These are phyloP conservation scores for Guaruba guarouba DNA, from an alignment of 2,113 vertebrate species.

Conservation along the genomic window DNA sequence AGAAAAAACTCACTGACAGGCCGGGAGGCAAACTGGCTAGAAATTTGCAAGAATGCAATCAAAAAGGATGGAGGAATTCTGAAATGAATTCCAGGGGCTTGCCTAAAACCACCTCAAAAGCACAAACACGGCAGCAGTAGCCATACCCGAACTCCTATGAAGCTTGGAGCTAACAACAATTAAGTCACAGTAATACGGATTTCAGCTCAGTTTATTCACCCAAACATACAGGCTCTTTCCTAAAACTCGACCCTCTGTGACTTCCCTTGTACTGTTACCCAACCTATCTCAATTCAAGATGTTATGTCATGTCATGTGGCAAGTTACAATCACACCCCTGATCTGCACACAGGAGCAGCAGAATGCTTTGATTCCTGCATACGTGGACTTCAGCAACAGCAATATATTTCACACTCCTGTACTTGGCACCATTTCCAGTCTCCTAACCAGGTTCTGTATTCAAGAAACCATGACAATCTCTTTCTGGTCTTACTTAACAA, in stretches of 20 bases:
- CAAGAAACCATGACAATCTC: rapidly evolving
- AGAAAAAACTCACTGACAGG: not conserved
- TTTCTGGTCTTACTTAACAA: not conserved
- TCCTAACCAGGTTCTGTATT: not conserved
- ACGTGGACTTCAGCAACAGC: not conserved
- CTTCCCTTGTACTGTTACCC: not conserved
- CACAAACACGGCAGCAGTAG: not conserved
- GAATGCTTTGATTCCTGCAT: not conserved
- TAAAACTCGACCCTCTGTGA: rapidly evolving
- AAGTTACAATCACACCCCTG: not conserved
- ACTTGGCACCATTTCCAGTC: not conserved
- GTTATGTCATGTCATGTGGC: not conserved
- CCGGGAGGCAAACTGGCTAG: not conserved
- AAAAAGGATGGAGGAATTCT: not conserved
- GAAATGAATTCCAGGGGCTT: not conserved
- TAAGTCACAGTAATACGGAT: rapidly evolving
- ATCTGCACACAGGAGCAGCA: not conserved
- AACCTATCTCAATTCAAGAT: not conserved
- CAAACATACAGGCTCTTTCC: not conserved
- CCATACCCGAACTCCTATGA: not conserved
- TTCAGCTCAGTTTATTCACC: not conserved
- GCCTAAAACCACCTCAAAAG: not conserved
- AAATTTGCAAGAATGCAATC: not conserved
- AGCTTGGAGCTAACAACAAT: not conserved
- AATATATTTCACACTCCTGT: not conserved